These are phyloP conservation scores for Dasyurus viverrinus DNA, from an alignment of 2,113 vertebrate genomes.

Conservation along the genomic window DNA sequence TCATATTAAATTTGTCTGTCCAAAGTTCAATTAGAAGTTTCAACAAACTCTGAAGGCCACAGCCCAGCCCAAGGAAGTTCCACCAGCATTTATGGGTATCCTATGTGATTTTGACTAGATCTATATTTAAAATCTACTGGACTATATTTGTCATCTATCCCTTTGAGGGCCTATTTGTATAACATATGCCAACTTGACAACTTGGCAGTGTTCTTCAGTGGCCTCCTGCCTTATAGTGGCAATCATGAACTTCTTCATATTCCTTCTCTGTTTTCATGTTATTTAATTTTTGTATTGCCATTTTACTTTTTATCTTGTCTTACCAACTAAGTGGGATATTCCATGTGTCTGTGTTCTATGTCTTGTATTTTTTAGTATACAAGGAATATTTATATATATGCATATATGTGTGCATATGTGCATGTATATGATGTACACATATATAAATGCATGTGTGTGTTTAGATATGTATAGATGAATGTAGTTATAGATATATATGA, in stretches of 20 bases:
- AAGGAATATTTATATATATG: not conserved
- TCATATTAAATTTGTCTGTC: not conserved
- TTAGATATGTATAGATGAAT: not conserved
- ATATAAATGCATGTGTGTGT: not conserved
- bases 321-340: not conserved
- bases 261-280: not conserved
- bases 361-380: not conserved
- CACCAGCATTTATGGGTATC: not conserved
- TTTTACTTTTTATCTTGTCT: not conserved
- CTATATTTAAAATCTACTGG: conserved; percentile 7
- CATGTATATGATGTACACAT: not conserved
- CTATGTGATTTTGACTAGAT: not conserved
- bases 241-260: not conserved
- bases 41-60: not conserved
- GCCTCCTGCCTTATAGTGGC: not conserved
- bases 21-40: conserved; percentile 47
- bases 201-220: not conserved
- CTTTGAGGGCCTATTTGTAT: not conserved
- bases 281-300: not conserved
- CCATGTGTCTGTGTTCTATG: not conserved
- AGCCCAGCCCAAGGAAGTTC: not conserved
- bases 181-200: not conserved
- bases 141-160: not conserved
- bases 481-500: not conserved
- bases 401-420: not conserved